Percentiles rank a stretch among this genome's conserved stretches.
These are phyloP conservation scores for Phymastichus coffea DNA, from an alignment of 1,140 invertebrate genomes.

Conservation along the genomic window DNA sequence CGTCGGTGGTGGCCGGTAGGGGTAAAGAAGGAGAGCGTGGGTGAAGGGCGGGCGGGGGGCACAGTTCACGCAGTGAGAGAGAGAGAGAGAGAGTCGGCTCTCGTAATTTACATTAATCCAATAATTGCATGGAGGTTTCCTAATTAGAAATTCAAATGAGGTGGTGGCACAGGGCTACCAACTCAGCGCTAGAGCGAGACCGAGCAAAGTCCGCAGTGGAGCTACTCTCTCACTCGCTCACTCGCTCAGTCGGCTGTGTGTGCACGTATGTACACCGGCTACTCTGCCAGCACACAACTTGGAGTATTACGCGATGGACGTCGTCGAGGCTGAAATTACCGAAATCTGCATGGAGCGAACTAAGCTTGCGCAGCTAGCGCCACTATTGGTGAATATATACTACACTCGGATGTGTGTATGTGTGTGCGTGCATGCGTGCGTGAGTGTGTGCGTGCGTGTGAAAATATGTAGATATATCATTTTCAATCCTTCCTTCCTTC, in stretches of 20 bases:
- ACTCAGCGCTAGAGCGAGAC: conserved; percentile 29
- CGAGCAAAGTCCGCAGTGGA: conserved; percentile 48
- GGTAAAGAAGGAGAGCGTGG: conserved; percentile 21
- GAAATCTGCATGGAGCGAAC: conserved; percentile 49
- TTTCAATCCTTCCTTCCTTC: no score
- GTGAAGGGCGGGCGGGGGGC: conserved; percentile 27
- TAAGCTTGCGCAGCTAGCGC: no score
- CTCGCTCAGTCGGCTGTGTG: not conserved
- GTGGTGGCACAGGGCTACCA: conserved; percentile 53
- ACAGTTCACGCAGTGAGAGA: conserved; percentile 28
- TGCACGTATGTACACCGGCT: conserved; percentile 8
- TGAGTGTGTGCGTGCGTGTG: no score
- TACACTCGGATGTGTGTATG: no score
- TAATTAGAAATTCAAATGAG: conserved; percentile 92
- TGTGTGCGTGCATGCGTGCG: no score
- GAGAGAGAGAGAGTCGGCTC: conserved; percentile 56
- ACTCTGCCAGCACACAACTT: conserved; percentile 39
- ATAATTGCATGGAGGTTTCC: conserved; percentile 89
- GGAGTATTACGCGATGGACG: conserved; percentile 47
- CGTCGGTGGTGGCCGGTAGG: conserved; percentile 12
- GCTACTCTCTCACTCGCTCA: not conserved
- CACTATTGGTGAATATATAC: no score
- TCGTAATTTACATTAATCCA: conserved; percentile 92
- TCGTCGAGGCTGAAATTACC: conserved; percentile 46
- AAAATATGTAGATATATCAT: no score